Evolutionary conservation across 2,888 invertebrate species (phyloP).

Genomic region (Ochropacha duplaris): DNA sequence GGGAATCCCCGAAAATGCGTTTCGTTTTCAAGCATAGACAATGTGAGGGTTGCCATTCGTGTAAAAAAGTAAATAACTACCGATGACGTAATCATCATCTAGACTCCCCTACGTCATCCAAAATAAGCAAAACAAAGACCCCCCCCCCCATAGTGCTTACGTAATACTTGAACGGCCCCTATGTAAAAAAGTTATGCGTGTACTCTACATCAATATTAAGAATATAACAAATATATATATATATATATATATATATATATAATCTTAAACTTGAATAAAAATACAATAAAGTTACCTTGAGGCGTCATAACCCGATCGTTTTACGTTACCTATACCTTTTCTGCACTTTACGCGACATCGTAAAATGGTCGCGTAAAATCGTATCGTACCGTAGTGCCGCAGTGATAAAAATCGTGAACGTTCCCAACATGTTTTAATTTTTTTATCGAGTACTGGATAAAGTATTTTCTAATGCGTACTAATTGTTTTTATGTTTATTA

Average conservation of each 20-base stretch:
- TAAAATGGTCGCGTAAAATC: slow-evolving; percentile 3
- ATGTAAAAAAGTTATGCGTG: no score
- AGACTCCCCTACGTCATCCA: no score
- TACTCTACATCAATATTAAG: not conserved
- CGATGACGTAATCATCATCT: no score
- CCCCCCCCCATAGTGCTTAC: no score
- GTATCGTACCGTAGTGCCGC: slow-evolving; percentile 1
- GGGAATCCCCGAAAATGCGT: no score
- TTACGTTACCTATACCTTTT: not conserved
- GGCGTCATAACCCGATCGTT: not conserved
- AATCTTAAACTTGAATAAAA: no score
- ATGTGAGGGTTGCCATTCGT: no score
- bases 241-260: not conserved
- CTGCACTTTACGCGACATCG: not conserved
- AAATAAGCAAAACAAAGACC: no score
- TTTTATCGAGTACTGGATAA: not conserved
- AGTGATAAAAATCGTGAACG: slow-evolving; percentile 3
- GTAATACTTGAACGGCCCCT: no score
- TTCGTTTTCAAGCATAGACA: no score
- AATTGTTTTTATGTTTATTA: not conserved
- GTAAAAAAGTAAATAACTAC: no score
- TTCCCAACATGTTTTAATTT: not conserved
- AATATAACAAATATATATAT: not conserved
- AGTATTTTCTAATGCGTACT: not conserved
- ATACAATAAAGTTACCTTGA: not conserved